phyloP scores from a whole-genome alignment of 2,888 invertebrate genomes.

The Nomada fucata region DNA sequence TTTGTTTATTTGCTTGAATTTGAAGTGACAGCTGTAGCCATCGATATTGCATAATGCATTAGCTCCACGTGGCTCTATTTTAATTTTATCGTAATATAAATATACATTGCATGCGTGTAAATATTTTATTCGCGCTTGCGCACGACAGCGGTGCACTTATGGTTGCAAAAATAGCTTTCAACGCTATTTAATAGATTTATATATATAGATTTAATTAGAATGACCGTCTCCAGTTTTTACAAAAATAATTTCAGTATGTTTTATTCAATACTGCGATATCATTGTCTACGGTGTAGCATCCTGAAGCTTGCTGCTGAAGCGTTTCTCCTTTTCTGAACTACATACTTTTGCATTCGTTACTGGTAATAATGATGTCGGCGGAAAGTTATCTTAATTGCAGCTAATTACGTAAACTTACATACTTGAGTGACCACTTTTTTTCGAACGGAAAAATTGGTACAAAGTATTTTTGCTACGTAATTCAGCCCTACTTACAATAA shows the following conservation, averaged over 20 bases:
- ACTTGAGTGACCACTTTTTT: background rate
- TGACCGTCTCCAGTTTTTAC: background rate
- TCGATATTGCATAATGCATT: conserved; percentile 17
- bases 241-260: background rate
- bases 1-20: conserved; percentile 22
- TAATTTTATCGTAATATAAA: conserved; percentile 12
- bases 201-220: background rate
- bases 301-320: background rate
- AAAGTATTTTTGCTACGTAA: background rate
- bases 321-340: background rate
- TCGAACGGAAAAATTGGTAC: background rate
- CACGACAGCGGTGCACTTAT: background rate
- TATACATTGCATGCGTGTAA: background rate
- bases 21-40: conserved; percentile 14
- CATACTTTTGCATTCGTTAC: background rate
- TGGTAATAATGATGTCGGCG: background rate
- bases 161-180: conserved; percentile 1
- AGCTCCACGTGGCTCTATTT: conserved; percentile 21
- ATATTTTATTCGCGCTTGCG: background rate
- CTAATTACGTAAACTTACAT: background rate
- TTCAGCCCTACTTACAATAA: background rate
- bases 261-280: too few relatives aligned
- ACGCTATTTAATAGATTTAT: too few relatives aligned
- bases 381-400: conserved; percentile 16
- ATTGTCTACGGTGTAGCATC: background rate